These are phyloP conservation scores for Pseudorhiza aurosa DNA, from an alignment of 30 jellyfish, hydroid and myxozoan genomes.

Conservation along the genomic window DNA sequence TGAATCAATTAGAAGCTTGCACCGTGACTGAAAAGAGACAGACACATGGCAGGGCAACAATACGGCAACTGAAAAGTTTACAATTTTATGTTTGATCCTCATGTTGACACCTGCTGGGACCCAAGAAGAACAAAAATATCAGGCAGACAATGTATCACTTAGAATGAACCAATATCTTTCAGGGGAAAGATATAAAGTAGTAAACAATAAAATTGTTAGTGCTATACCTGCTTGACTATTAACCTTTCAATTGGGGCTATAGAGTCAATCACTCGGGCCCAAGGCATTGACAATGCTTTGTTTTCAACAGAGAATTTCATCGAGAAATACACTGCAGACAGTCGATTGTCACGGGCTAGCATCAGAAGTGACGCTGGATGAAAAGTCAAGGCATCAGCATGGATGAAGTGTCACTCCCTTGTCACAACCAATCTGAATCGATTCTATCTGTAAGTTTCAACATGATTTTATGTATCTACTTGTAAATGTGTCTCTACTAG, in stretches of 20 bases:
- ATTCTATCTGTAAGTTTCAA: too few species aligned
- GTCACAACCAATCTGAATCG: neutral
- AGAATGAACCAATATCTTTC: neutral
- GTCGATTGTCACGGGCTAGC: conserved; percentile 8
- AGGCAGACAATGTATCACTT: neutral
- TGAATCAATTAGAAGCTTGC: too few species aligned
- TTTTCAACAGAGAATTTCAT: neutral
- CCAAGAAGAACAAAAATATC: neutral
- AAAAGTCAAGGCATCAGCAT: neutral
- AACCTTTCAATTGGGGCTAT: conserved; percentile 4
- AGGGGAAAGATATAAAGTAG: neutral
- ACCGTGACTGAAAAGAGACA: neutral
- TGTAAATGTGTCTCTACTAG: too few species aligned
- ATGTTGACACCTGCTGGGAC: conserved; percentile 4
- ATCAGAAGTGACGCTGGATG: neutral
- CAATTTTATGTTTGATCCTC: neutral
- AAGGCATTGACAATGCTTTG: neutral
- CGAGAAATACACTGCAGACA: neutral
- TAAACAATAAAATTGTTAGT: conserved; percentile 20
- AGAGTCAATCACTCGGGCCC: conserved; percentile 14
- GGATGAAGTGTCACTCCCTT: neutral
- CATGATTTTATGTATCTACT: too few species aligned
- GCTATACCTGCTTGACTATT: conserved; percentile 4
- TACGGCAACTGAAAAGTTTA: neutral
- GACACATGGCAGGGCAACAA: neutral